phyloP scores from a whole-genome alignment of 2,888 invertebrate species.

The Drosophila rubida region DNA sequence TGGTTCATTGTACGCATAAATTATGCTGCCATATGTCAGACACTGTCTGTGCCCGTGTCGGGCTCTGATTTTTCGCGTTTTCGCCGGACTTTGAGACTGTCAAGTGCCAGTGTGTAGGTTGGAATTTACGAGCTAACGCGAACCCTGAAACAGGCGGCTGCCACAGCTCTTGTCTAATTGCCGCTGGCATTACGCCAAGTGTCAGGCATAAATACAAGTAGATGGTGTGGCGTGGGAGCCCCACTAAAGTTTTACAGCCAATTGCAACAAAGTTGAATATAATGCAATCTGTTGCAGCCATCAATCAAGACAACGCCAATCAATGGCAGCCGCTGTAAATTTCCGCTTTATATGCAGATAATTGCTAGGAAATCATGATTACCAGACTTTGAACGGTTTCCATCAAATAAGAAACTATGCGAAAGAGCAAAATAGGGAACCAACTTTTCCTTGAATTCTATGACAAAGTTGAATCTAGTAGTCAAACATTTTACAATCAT shows the following conservation, averaged over 20 bases:
- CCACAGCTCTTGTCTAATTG: conserved; percentile 65
- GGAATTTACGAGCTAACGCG: conserved; percentile 55
- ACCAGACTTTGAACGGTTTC: background rate
- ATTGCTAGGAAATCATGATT: too few relatives aligned
- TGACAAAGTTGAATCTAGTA: background rate
- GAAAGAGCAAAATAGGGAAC: too few relatives aligned
- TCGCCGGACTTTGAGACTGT: conserved; percentile 44
- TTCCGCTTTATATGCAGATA: conserved; percentile 4
- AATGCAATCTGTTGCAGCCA: conserved; percentile 42
- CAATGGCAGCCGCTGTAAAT: conserved; percentile 26
- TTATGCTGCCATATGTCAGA: conserved; percentile 73
- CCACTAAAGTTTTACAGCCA: conserved; percentile 23
- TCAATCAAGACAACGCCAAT: conserved; percentile 58
- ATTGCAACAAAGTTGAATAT: conserved; percentile 17
- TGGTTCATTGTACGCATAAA: conserved; percentile 79
- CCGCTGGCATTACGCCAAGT: conserved; percentile 66
- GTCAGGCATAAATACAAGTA: conserved; percentile 32
- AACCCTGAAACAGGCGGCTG: conserved; percentile 23
- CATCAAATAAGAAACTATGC: too few relatives aligned
- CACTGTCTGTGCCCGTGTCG: conserved; percentile 33
- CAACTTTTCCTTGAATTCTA: background rate
- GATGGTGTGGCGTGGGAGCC: background rate
- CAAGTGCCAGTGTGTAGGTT: conserved; percentile 52
- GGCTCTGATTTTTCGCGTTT: conserved; percentile 27
- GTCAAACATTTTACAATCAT: background rate